Percentiles rank a stretch among this genome's conserved stretches.
phyloP scores from a whole-genome alignment of 2,888 invertebrate species.

The Lithosia quadra region DNA sequence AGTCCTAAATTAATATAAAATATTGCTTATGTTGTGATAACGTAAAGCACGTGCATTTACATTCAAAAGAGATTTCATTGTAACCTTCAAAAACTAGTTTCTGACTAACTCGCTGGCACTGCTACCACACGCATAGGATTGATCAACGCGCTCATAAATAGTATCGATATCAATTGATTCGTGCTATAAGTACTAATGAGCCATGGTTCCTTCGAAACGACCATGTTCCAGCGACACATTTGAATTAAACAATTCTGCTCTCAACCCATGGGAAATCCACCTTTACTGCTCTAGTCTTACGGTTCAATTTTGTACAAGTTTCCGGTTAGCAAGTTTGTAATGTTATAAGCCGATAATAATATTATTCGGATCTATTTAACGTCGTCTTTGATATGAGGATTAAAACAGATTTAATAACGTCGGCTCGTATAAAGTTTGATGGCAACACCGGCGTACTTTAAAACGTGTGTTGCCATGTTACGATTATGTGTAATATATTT shows the following conservation, averaged over 20 bases:
- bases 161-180: constrained; percentile 66
- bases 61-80: not conserved
- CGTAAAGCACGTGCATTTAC: too few relatives aligned
- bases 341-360: constrained; percentile 72
- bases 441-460: constrained; percentile 13
- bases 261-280: constrained; percentile 25
- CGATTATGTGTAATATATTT: constrained; percentile 15
- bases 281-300: constrained; percentile 32
- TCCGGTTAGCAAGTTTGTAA: constrained; percentile 32
- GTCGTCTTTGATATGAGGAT: constrained; percentile 61
- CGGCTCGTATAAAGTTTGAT: constrained; percentile 34
- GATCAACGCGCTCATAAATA: constrained; percentile 48
- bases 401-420: constrained; percentile 47
- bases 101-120: constrained; percentile 33
- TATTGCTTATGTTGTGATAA: too few relatives aligned
- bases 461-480: constrained; percentile 13
- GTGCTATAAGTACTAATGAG: constrained; percentile 70
- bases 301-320: not conserved
- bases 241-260: constrained; percentile 35
- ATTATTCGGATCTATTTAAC: constrained; percentile 75
- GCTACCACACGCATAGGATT: constrained; percentile 31
- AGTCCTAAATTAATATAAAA: too few relatives aligned
- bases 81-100: not conserved
- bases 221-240: constrained; percentile 67
- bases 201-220: constrained; percentile 62